These are phyloP conservation scores for Serinus canaria DNA, from an alignment of 2,113 vertebrate species.

Conservation along the genomic window DNA sequence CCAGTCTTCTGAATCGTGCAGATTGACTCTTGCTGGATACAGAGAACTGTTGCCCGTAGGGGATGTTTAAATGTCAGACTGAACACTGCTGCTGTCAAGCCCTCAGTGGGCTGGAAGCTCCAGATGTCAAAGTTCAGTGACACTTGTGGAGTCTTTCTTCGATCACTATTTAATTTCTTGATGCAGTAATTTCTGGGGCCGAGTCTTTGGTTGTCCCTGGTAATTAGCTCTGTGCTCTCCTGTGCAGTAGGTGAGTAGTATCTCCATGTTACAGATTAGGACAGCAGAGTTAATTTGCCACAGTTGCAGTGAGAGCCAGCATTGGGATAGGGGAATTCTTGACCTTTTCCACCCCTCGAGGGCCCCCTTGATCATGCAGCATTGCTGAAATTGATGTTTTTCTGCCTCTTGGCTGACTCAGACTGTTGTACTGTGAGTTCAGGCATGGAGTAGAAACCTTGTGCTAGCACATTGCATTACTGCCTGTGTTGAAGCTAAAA, in stretches of 20 bases:
- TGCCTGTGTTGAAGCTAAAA: neutral
- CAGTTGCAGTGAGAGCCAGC: neutral
- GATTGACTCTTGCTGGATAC: neutral
- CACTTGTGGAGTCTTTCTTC: constrained; percentile 1
- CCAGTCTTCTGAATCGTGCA: neutral
- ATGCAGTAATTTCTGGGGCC: neutral
- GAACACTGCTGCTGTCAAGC: neutral
- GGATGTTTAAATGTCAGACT: neutral
- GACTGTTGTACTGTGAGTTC: neutral
- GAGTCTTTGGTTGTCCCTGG: neutral
- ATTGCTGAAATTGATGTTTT: constrained; percentile 42
- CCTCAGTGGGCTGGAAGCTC: neutral
- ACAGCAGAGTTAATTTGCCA: constrained; percentile 30
- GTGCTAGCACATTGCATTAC: neutral
- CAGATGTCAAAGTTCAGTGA: constrained; percentile 29
- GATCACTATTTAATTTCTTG: neutral
- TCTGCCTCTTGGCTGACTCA: constrained; percentile 53
- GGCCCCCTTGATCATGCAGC: constrained; percentile 13
- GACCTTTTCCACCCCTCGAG: constrained; percentile 44
- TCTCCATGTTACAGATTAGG: neutral
- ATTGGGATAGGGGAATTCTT: constrained; percentile 1
- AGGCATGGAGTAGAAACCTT: neutral
- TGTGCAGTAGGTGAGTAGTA: neutral
- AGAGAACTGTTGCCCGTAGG: neutral
- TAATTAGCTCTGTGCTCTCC: constrained; percentile 7